Evolutionary conservation across 2,888 invertebrate genomes (phyloP).

Genomic region (Drosophila helvetica): DNA sequence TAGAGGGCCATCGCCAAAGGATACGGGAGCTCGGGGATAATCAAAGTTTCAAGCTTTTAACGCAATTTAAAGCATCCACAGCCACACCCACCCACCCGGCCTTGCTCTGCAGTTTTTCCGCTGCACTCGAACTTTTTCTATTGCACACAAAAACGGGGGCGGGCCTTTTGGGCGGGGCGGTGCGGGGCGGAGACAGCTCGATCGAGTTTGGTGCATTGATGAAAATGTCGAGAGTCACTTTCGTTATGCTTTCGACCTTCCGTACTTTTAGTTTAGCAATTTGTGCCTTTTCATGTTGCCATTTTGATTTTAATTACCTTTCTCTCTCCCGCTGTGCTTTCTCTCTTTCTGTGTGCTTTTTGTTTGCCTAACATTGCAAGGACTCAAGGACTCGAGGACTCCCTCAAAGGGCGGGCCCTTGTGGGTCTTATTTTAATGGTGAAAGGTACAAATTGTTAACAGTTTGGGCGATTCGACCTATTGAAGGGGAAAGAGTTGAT

Average conservation of each 20-base stretch:
- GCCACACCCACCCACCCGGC: slow-evolving; percentile 24
- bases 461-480: neutral
- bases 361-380: slow-evolving; percentile 14
- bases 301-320: slow-evolving; percentile 63
- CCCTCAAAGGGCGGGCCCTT: neutral
- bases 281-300: slow-evolving; percentile 45
- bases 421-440: neutral
- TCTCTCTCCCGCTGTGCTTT: slow-evolving; percentile 21
- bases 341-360: neutral
- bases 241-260: slow-evolving; percentile 31
- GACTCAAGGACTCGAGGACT: neutral
- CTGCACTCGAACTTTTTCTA: slow-evolving; percentile 20
- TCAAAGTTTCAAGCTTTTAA: slow-evolving; percentile 55
- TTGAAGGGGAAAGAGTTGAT: slow-evolving; percentile 5
- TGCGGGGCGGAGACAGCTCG: slow-evolving; percentile 34
- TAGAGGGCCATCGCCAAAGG: slow-evolving; percentile 2
- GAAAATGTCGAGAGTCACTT: slow-evolving; percentile 57
- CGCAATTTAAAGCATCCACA: slow-evolving; percentile 44
- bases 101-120: slow-evolving; percentile 38
- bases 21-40: slow-evolving; percentile 2
- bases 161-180: neutral
- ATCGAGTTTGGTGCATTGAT: slow-evolving; percentile 54
- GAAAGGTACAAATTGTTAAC: slow-evolving; percentile 12
- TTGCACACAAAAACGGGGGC: slow-evolving; percentile 4
- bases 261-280: slow-evolving; percentile 34